These are phyloP conservation scores for Heliopora coerulea DNA, from an alignment of 92 coral and sea anemone species.

Conservation along the genomic window DNA sequence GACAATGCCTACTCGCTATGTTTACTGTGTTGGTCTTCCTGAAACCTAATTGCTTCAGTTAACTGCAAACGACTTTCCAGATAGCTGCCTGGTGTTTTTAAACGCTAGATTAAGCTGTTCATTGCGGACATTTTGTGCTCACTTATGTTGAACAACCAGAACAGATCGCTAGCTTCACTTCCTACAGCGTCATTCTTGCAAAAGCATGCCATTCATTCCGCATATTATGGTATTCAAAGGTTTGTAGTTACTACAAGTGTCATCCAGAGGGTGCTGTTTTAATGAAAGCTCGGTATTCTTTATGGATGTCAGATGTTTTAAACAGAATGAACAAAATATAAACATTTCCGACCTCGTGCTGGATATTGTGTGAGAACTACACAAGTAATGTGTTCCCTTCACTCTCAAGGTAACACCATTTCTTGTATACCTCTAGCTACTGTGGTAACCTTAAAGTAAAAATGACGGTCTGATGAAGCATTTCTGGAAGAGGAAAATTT, in stretches of 20 bases:
- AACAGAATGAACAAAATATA: too few relatives aligned
- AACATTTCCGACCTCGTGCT: too few relatives aligned
- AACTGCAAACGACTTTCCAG: neutral
- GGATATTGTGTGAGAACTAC: too few relatives aligned
- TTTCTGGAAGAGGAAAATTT: too few relatives aligned
- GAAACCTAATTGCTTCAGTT: constrained; percentile 16
- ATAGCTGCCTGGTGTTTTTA: neutral
- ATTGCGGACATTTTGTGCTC: neutral
- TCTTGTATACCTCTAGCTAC: too few relatives aligned
- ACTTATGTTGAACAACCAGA: neutral
- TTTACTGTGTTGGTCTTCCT: constrained; percentile 14
- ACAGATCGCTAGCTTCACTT: neutral
- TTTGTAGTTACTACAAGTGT: neutral
- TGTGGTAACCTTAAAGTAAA: too few relatives aligned
- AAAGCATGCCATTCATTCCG: constrained; percentile 21
- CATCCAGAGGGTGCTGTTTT: too few relatives aligned
- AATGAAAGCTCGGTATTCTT: too few relatives aligned
- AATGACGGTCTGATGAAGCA: too few relatives aligned
- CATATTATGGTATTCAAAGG: constrained; percentile 11
- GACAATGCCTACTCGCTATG: constrained; percentile 21
- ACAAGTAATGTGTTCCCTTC: too few relatives aligned
- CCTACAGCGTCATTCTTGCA: neutral
- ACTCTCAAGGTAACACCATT: too few relatives aligned
- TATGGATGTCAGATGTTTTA: too few relatives aligned
- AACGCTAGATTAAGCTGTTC: neutral